Base-by-base conservation (phyloP, 2,797 vertebrate species). In the Gephyroberyx darwinii region DNA sequence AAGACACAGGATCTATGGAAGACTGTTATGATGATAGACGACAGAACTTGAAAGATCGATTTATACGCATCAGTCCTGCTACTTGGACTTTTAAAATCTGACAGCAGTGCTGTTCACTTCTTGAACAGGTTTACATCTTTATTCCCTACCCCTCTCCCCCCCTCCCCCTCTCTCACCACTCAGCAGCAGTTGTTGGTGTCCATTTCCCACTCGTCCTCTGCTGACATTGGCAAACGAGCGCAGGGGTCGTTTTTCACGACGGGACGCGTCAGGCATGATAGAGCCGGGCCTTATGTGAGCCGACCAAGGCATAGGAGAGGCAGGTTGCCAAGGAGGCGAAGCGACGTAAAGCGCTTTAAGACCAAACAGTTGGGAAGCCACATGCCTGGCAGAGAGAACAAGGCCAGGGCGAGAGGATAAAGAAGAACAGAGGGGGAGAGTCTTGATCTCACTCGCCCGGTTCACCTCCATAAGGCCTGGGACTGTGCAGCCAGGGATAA, bases 131-230 rank as follows among this genome's bases (percentile, higher is more conserved):
- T 53, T 3, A 31, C 17, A 33, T 9, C 5, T 22, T 26, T 68
- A 47, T 30, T 35, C 47, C 58, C 4, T 9, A 26, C 26, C 56
- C 58, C 60, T 35, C 63, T 30, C 48, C 43, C 62, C 26, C 10
- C 39, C 33, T n/a, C 33, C 66, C 60, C 19, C n/a, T 14, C 20
- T 57, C 63, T 50, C 52, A 56, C 39, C 74, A 48, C 60, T 74
- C 61, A 43, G 62, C 73, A 81, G 69, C 92, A 92, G 91, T 90
- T 93, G 91, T 88, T 83, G 50, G 68, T 68, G 81, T 87, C 88
- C 80, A 81, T 93, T 91, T 77, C 68, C 78, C 78, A 72, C 69
- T 80, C 26, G 16, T 62, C 52, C 19, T 65, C 62, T 82, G 77
- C 81, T 75, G 85, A 84, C 82, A 65, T 39, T 83, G 74, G 75